Evolutionary conservation across 2,888 invertebrate species (phyloP).

Genomic region (Taphrorychus bicolor): DNA sequence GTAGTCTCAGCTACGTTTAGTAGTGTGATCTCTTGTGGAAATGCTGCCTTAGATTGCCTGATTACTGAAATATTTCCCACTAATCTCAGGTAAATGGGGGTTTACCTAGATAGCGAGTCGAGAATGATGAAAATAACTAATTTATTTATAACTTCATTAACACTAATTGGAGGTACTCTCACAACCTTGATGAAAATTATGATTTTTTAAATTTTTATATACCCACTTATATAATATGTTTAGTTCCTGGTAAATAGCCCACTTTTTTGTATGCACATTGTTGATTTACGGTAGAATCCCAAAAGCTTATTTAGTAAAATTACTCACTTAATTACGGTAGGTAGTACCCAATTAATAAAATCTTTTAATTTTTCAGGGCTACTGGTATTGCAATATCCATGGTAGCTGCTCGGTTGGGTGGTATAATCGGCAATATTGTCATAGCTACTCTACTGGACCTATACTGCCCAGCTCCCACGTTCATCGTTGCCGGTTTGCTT

Average conservation of each 20-base stretch:
- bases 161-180: background rate
- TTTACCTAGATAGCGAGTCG: too few species aligned
- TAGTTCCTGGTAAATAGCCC: background rate
- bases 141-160: background rate
- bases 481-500: constrained; percentile 85
- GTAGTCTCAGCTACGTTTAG: constrained; percentile 86
- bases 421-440: constrained; percentile 87
- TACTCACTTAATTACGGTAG: background rate
- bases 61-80: constrained; percentile 95
- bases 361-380: constrained; percentile 66
- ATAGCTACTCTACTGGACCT: constrained; percentile 87
- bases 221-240: background rate
- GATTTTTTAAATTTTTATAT: background rate
- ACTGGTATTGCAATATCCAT: constrained; percentile 91
- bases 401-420: constrained; percentile 88
- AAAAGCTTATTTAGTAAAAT: background rate
- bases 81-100: constrained; percentile 82
- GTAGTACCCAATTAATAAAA: background rate
- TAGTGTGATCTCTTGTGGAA: constrained; percentile 87
- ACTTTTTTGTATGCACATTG: background rate
- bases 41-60: constrained; percentile 89
- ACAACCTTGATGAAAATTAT: background rate
- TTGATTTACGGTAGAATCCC: background rate
- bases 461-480: constrained; percentile 91
- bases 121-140: background rate